Percentiles rank a stretch among this genome's conserved stretches.
Conservation (phyloP, 2,888 invertebrate species). For the Cabera pusaria region DNA sequence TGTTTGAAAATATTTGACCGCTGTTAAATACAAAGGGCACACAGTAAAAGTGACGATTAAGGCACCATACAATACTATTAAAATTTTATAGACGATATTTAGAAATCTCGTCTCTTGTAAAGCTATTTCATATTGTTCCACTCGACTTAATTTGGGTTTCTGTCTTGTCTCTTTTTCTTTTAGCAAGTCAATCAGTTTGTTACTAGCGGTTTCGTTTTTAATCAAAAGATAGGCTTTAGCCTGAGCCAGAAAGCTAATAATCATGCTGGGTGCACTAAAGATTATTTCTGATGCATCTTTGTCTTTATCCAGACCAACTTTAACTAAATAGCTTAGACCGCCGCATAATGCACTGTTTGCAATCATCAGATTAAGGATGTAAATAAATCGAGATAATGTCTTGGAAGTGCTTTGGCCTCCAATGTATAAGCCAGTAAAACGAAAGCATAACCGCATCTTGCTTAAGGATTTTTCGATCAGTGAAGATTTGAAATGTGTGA, state of each 20-base stretch:
- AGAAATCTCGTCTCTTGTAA: slow-evolving; percentile 43
- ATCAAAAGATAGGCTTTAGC: slow-evolving; percentile 39
- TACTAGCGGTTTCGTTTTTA: slow-evolving; percentile 32
- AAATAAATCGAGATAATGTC: too few species aligned
- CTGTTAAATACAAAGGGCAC: slow-evolving; percentile 45
- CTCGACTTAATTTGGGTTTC: slow-evolving; percentile 2
- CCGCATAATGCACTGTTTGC: too few species aligned
- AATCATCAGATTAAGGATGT: too few species aligned
- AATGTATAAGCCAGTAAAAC: too few species aligned
- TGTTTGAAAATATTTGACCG: slow-evolving; percentile 44
- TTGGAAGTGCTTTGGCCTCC: too few species aligned
- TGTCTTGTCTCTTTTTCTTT: slow-evolving; percentile 35
- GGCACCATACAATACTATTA: slow-evolving; percentile 40
- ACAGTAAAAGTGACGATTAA: slow-evolving; percentile 41
- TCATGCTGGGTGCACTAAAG: slow-evolving; percentile 51
- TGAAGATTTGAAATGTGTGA: too few species aligned
- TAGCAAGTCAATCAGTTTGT: slow-evolving; percentile 39
- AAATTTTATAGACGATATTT: slow-evolving; percentile 40
- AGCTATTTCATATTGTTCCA: slow-evolving; percentile 38
- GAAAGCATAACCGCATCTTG: too few species aligned
- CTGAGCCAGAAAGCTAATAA: slow-evolving; percentile 34
- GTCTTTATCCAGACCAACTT: too few species aligned
- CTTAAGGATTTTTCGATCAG: too few species aligned
- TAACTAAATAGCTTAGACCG: too few species aligned
- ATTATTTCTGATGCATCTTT: too few species aligned